Conservation (phyloP, 2,797 vertebrate species). For the Sebastes matsubarae region DNA sequence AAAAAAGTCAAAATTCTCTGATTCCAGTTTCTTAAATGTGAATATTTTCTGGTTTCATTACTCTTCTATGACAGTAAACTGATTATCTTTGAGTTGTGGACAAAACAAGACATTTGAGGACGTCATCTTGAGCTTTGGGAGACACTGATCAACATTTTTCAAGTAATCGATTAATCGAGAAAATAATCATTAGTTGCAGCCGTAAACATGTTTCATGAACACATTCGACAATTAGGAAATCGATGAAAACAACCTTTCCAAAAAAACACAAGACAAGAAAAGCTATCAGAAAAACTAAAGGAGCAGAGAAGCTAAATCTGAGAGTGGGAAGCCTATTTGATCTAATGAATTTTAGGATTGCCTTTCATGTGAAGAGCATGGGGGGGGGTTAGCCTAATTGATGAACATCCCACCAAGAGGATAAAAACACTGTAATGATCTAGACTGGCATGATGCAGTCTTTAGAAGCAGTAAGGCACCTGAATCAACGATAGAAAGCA, state of each 20-base stretch:
- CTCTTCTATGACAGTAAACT: no score
- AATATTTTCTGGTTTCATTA: no score
- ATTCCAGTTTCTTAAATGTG: no score
- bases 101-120: no score
- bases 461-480: conserved; percentile 6
- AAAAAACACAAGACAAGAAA: background rate
- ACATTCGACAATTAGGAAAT: background rate
- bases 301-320: background rate
- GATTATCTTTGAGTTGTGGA: no score
- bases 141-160: no score
- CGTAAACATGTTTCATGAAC: background rate
- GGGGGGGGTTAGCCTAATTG: background rate
- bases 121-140: accelerated
- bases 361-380: conserved; percentile 16
- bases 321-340: conserved; percentile 11
- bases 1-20: no score
- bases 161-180: no score
- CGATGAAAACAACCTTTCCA: background rate
- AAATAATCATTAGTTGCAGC: no score
- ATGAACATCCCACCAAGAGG: background rate
- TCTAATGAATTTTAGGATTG: conserved; percentile 14
- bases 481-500: conserved; percentile 20
- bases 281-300: background rate
- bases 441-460: background rate
- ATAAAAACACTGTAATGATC: conserved; percentile 3